A percentile compares a stretch with the other conserved stretches of the same genome.
Evolutionary conservation across 2,888 invertebrate species (phyloP).

Genomic region (Rhagium mordax): DNA sequence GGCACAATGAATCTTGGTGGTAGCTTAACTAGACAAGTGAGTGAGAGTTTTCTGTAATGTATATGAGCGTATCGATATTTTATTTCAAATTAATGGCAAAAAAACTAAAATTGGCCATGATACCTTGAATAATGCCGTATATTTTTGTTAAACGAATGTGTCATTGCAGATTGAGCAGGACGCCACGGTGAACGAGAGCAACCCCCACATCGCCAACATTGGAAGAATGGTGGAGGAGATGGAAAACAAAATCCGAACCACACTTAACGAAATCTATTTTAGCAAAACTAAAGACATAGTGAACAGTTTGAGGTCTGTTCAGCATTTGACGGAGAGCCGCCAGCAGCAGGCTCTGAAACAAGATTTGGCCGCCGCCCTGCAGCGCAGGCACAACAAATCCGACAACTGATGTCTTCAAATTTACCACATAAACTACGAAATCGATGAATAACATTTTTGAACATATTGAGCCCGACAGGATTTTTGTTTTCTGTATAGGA

Average conservation of each 20-base stretch:
- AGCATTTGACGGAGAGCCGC: conserved; percentile 87
- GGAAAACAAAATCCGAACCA: conserved; percentile 99
- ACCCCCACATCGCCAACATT: conserved; percentile 98
- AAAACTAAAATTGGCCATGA: not conserved
- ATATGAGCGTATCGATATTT: no score
- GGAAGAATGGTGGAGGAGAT: conserved; percentile 99
- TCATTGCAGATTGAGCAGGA: conserved; percentile 88
- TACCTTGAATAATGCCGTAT: no score
- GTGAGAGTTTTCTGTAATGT: not conserved
- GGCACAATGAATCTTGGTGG: conserved; percentile 99
- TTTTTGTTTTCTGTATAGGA: not conserved
- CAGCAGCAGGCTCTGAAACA: conserved; percentile 89
- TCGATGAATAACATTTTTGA: conserved; percentile 39
- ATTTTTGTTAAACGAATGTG: no score
- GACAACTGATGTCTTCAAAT: conserved; percentile 66
- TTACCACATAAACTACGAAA: conserved; percentile 52
- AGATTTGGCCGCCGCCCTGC: conserved; percentile 87
- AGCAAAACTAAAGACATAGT: conserved; percentile 99
- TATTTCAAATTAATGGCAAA: no score
- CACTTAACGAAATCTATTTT: conserved; percentile 98
- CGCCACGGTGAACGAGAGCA: conserved; percentile 90
- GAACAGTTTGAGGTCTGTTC: conserved; percentile 85
- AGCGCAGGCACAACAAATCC: conserved; percentile 84
- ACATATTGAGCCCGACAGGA: conserved; percentile 8
- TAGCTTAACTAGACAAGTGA: conserved; percentile 95